Evolutionary conservation across 2,888 invertebrate genomes (phyloP), one percentile per base, ranked within the genome.

Genomic region (Unio delphinus): DNA sequence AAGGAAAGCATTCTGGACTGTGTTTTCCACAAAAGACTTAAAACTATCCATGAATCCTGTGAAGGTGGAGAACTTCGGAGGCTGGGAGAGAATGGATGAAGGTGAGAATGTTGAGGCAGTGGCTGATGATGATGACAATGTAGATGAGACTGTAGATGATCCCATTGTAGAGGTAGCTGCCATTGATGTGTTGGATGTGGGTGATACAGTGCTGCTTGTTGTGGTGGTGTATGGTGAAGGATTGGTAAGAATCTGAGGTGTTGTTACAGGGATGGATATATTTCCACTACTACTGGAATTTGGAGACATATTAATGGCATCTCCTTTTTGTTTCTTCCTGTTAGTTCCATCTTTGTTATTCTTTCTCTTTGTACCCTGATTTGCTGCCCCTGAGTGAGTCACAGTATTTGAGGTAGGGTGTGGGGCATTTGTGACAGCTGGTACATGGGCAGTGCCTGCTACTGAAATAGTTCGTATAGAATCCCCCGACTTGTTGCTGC

Each of bases 101-200:
- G 93, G 84, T 92, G 92, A 76, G 93, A 90, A 58, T 92, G 92
- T 64, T 92, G 87, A 72, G 92, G 91, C 3, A 92, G 92, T 55
- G 88, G 88, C 61, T 87, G 86, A 68, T 89, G 84, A 69, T 90
- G 82, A 58, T 34, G 73, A 67, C 69, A 69, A 67, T 66, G 76
- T 64, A 45, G 76, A 73, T 68, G 79, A 73, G 26, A 66, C 69
- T 68, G 90, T 1, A 92, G 92, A 56, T 89, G 87, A 65, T 87
- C 86, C 68, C 89, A 84, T 69, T 90, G 82, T 62, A 61, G 76
- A 67, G 64, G 80, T 73, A 55, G 83, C 75, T 62, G 82, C 70
- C 63, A 80, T 76, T 26, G 80, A 71, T 34, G 72, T 73, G 58
- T 75, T 62, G 66, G 68, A 69, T 71, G 74, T 68, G 61, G 69